Conservation (phyloP, 2,113 vertebrate species). For the Tichodroma muraria region DNA sequence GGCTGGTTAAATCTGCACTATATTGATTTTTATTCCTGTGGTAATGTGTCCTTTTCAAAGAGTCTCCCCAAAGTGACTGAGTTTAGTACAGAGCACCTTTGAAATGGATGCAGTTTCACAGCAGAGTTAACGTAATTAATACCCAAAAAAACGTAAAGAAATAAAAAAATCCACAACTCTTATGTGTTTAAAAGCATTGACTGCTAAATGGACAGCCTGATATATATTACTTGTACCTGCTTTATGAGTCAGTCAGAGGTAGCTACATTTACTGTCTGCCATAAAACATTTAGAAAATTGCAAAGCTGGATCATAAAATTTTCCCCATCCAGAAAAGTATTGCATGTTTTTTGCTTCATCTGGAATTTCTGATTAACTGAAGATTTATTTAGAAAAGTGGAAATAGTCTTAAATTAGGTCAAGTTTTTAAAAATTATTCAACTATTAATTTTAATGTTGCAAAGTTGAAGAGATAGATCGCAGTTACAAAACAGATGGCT, state of each 20-base stretch:
- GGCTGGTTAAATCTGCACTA: background rate
- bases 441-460: background rate
- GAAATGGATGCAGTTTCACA: background rate
- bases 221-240: background rate
- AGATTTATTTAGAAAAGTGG: background rate
- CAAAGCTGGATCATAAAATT: background rate
- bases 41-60: background rate
- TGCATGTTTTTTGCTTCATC: background rate
- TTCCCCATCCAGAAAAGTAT: background rate
- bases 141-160: background rate
- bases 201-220: background rate
- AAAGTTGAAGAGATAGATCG: background rate
- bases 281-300: conserved; percentile 37
- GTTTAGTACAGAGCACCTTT: background rate
- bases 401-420: background rate
- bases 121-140: background rate
- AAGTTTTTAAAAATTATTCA: background rate
- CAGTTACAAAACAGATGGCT: background rate
- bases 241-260: background rate
- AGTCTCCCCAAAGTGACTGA: background rate
- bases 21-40: background rate
- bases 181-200: background rate
- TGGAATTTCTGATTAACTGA: background rate
- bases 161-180: background rate
- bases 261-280: background rate